Conservation (phyloP, 2,797 vertebrate species). For the Coccyzus lansbergi region DNA sequence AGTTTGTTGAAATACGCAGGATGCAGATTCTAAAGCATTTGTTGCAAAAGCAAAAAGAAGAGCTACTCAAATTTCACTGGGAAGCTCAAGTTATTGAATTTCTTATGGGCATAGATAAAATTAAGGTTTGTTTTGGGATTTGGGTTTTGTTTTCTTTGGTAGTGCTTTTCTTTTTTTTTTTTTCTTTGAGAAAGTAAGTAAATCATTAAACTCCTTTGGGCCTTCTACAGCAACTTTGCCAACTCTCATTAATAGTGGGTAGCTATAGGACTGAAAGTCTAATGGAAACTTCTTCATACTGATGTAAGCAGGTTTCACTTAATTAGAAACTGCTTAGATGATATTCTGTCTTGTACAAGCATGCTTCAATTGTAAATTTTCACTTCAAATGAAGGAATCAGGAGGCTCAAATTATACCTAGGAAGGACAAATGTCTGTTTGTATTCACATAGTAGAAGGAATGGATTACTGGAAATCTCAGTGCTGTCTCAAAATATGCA, state of each 20-base stretch:
- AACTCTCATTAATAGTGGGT: not conserved
- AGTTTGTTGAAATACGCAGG: not conserved
- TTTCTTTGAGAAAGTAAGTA: not conserved
- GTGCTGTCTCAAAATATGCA: fast-evolving
- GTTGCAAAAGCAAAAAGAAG: not conserved
- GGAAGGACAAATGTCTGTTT: not conserved
- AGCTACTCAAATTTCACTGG: not conserved
- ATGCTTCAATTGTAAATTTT: not conserved
- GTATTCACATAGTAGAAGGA: not conserved
- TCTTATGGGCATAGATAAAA: not conserved
- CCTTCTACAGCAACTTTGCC: not conserved
- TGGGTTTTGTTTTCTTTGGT: not conserved
- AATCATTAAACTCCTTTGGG: not conserved
- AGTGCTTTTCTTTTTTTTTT: too few relatives aligned
- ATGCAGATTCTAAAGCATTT: not conserved
- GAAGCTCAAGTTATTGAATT: not conserved
- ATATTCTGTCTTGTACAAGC: not conserved
- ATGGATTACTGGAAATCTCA: not conserved
- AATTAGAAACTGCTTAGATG: not conserved
- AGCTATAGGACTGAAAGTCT: not conserved
- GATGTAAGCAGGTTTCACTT: not conserved
- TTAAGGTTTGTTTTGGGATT: fast-evolving
- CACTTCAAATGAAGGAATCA: not conserved
- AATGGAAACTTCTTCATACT: not conserved
- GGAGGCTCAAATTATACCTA: not conserved